phyloP scores from a whole-genome alignment of 2,797 vertebrate genomes.

The Tenualosa thibaudeaui region DNA sequence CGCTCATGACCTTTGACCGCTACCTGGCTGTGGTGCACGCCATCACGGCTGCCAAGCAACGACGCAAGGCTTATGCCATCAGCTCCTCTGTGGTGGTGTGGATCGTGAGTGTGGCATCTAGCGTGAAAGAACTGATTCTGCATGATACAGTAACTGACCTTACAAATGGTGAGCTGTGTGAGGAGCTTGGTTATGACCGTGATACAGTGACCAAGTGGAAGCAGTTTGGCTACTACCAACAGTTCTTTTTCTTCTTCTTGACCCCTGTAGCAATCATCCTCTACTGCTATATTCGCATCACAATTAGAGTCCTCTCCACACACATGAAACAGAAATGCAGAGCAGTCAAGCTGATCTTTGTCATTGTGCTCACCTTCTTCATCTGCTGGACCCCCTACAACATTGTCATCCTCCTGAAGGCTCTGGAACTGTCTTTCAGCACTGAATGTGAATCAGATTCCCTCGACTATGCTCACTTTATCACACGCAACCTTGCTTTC shows the following conservation, averaged over 20 bases:
- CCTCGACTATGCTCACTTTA: conserved; percentile 68
- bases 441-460: not conserved
- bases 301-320: conserved; percentile 68
- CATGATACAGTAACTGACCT: conserved; percentile 44
- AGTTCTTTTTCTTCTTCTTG: conserved; percentile 76
- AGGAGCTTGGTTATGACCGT: conserved; percentile 59
- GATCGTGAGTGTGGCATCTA: conserved; percentile 69
- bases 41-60: conserved; percentile 63
- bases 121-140: conserved; percentile 73
- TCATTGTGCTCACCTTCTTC: conserved; percentile 76
- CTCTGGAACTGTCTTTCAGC: conserved; percentile 46
- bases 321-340: conserved; percentile 74
- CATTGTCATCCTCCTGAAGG: conserved; percentile 67
- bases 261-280: conserved; percentile 69
- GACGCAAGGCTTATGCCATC: conserved; percentile 66
- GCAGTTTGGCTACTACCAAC: conserved; percentile 71
- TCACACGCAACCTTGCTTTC: conserved; percentile 76
- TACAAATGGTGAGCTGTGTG: conserved; percentile 51
- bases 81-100: conserved; percentile 62
- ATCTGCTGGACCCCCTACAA: conserved; percentile 81
- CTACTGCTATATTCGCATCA: conserved; percentile 76
- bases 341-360: conserved; percentile 75
- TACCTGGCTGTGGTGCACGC: conserved; percentile 81
- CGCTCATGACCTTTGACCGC: conserved; percentile 80
- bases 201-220: conserved; percentile 61